Evolutionary conservation across 2,113 vertebrate genomes (phyloP).

Genomic region (Gasterosteus aculeatus): DNA sequence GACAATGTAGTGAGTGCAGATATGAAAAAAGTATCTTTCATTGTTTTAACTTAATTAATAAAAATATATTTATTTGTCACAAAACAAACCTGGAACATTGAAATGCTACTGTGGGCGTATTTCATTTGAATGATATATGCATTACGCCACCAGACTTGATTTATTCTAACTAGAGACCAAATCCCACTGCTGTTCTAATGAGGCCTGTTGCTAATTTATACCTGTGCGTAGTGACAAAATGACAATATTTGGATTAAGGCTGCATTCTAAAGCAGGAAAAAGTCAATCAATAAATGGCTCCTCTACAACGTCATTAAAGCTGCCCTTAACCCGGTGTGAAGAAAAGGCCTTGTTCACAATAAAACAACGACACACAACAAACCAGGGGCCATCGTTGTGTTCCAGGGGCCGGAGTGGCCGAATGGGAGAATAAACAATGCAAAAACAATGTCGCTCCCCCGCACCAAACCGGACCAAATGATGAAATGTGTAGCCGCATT

Average conservation of each 20-base stretch:
- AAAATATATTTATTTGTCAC: background rate
- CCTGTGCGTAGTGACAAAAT: background rate
- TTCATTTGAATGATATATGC: constrained; percentile 1
- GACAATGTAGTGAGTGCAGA: background rate
- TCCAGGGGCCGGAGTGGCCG: no score
- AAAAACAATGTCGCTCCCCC: no score
- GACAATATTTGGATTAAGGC: constrained; percentile 11
- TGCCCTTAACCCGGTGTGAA: background rate
- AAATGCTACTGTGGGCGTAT: background rate
- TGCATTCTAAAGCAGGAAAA: constrained; percentile 1
- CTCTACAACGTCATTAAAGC: background rate
- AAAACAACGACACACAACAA: background rate
- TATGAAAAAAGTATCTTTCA: background rate
- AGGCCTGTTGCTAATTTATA: constrained; percentile 27
- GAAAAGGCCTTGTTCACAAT: background rate
- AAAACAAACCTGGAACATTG: background rate
- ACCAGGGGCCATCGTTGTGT: no score
- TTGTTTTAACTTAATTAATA: background rate
- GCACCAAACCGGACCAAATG: no score
- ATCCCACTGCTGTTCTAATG: constrained; percentile 22
- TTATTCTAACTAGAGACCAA: constrained; percentile 2
- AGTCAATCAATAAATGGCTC: constrained; percentile 9
- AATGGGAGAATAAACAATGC: no score
- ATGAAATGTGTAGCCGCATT: no score
- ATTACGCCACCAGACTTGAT: constrained; percentile 14